Evolutionary conservation across 2,113 vertebrate species (phyloP).

Genomic region (Nesogale talazaci): DNA sequence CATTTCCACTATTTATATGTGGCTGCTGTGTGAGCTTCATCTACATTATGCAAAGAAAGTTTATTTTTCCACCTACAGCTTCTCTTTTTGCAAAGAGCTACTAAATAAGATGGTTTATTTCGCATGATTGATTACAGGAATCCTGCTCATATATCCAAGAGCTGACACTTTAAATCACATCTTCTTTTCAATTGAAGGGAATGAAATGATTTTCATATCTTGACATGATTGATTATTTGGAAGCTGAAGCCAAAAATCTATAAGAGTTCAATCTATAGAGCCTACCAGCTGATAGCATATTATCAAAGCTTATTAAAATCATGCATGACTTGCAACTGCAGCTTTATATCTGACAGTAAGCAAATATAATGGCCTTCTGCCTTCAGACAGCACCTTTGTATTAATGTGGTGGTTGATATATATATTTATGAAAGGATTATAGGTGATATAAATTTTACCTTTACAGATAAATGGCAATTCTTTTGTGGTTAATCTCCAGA

Average conservation of each 20-base stretch:
- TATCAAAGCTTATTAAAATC: slow-evolving; percentile 88
- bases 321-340: slow-evolving; percentile 76
- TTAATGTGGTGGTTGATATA: slow-evolving; percentile 74
- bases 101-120: slow-evolving; percentile 86
- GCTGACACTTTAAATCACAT: slow-evolving; percentile 85
- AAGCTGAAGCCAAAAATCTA: slow-evolving; percentile 86
- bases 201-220: slow-evolving; percentile 87
- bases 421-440: slow-evolving; percentile 74
- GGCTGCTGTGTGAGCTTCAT: not conserved
- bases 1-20: slow-evolving; percentile 13
- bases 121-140: slow-evolving; percentile 85
- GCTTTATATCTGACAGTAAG: slow-evolving; percentile 78
- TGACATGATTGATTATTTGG: slow-evolving; percentile 86
- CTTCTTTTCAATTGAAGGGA: slow-evolving; percentile 86
- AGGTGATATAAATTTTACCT: slow-evolving; percentile 79
- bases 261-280: slow-evolving; percentile 84
- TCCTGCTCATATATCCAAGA: slow-evolving; percentile 81
- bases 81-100: slow-evolving; percentile 76
- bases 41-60: slow-evolving; percentile 50
- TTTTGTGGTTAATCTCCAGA: slow-evolving; percentile 82
- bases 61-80: not conserved
- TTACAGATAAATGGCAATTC: slow-evolving; percentile 82
- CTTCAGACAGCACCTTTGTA: slow-evolving; percentile 57
- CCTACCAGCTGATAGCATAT: slow-evolving; percentile 84
- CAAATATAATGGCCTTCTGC: slow-evolving; percentile 72